phyloP scores from a whole-genome alignment of 2,113 vertebrate species.

The Spea multiplicata region DNA sequence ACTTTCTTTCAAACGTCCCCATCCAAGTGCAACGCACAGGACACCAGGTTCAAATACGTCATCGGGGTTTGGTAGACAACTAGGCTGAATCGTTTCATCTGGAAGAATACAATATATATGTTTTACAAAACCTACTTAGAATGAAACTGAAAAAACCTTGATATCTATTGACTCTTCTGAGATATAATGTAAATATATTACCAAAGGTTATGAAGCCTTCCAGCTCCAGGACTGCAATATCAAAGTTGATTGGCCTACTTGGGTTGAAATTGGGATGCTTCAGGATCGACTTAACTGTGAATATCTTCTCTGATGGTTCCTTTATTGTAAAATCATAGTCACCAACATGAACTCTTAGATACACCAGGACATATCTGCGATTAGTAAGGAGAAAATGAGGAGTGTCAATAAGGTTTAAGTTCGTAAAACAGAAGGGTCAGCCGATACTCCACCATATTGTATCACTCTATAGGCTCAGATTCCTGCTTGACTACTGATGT shows the following conservation, averaged over 20 bases:
- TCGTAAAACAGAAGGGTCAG: no score
- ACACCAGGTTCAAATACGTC: constrained; percentile 68
- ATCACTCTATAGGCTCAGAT: no score
- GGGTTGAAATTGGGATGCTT: constrained; percentile 76
- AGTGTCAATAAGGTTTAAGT: no score
- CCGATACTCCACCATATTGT: no score
- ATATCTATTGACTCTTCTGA: no score
- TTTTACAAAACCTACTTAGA: no score
- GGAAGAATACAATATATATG: constrained; percentile 33
- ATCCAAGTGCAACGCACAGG: constrained; percentile 76
- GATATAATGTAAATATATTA: constrained; percentile 52
- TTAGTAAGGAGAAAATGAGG: constrained; percentile 3
- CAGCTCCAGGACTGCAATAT: constrained; percentile 77
- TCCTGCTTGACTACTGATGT: no score
- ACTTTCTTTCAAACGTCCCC: constrained; percentile 78
- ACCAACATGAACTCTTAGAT: constrained; percentile 68
- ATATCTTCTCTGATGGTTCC: constrained; percentile 71
- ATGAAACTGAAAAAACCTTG: no score
- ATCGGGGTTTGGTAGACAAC: constrained; percentile 75
- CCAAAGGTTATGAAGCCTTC: constrained; percentile 70
- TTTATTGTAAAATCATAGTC: constrained; percentile 66
- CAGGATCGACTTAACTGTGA: constrained; percentile 62
- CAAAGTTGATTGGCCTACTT: constrained; percentile 74
- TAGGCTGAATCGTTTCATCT: constrained; percentile 71
- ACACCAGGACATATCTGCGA: constrained; percentile 49